Evolutionary conservation across 2,888 invertebrate genomes (phyloP).

Genomic region (Petrolisthes manimaculis): DNA sequence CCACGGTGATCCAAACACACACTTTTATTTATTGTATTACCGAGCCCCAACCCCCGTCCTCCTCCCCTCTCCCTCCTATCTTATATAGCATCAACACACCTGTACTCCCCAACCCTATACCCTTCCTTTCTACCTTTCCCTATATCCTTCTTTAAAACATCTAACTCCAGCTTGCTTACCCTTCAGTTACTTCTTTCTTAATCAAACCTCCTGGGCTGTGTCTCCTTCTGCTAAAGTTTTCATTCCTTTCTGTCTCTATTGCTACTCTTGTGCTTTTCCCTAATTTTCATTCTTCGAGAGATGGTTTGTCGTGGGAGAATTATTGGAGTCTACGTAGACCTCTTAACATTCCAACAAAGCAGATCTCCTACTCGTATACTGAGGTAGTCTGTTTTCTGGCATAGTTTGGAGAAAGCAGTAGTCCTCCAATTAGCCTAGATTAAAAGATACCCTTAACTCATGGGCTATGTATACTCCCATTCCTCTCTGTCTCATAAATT

Average conservation of each 20-base stretch:
- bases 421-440: too few relatives aligned
- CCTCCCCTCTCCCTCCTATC: background rate
- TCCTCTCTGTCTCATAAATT: background rate
- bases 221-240: conserved; percentile 1
- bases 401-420: too few relatives aligned
- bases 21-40: conserved; percentile 54
- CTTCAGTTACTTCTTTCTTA: conserved; percentile 37
- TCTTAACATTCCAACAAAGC: too few relatives aligned
- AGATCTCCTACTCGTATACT: too few relatives aligned
- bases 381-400: too few relatives aligned
- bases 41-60: conserved; percentile 28
- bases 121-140: background rate
- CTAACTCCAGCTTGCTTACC: background rate
- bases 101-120: background rate
- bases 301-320: too few relatives aligned
- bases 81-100: conserved; percentile 11
- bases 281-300: background rate
- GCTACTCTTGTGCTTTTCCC: background rate
- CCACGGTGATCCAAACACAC: conserved; percentile 18
- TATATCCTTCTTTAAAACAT: background rate
- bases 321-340: too few relatives aligned
- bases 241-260: conserved; percentile 19
- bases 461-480: too few relatives aligned
- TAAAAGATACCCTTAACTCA: too few relatives aligned
- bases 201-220: conserved; percentile 53